Evolutionary conservation across 2,888 invertebrate species (phyloP), one percentile per base, ranked within the genome.

Genomic region (Teleiodes luculella): DNA sequence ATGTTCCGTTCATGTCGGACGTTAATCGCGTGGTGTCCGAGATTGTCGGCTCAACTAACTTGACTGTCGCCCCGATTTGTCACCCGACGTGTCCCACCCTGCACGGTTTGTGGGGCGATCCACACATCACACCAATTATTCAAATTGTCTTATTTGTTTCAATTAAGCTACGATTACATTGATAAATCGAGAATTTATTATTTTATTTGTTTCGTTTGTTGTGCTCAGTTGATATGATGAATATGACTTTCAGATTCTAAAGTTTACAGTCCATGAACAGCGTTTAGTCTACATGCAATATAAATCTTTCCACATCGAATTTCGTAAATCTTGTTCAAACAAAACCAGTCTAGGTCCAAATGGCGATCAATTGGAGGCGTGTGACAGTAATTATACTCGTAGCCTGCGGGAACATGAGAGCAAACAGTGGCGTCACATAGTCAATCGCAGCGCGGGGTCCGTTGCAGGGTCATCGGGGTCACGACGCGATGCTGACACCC

Each of bases 61-160:
- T 81, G 85, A 86, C 86, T 84, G 83, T 76, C 84, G 80, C 80
- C 76, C 83, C 84, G 86, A 87, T 86, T 85, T 82, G 82, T 83
- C 78, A 73, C 76, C 77, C 84, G 86, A 87, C 86, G 83, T 82
- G 82, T 83, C 78, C 72, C 77, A 64, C 70, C 70, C 24, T 24
- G 6, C 24, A 4, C 3, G 3, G 24, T 6, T 6, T 6, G 24
- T 6, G 24, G 3, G 6, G 24, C 24, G 65, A 66, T 70, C 67
- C 66, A 69, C 70, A 67, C 66, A n/a, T n/a, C n/a, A 72, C 72
- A 73, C 70, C 65, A 70, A 66, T 54, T 59, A 71, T 70, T 73
- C 67, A 76, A 72, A 75, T 72, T 72, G 67, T 70, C 68, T 73
- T 68, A 65, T 64, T 63, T 67, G 63, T 67, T 66, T 66, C 64